Base-by-base conservation (phyloP, 2,888 invertebrate species). In the Stenodera caucasica region DNA sequence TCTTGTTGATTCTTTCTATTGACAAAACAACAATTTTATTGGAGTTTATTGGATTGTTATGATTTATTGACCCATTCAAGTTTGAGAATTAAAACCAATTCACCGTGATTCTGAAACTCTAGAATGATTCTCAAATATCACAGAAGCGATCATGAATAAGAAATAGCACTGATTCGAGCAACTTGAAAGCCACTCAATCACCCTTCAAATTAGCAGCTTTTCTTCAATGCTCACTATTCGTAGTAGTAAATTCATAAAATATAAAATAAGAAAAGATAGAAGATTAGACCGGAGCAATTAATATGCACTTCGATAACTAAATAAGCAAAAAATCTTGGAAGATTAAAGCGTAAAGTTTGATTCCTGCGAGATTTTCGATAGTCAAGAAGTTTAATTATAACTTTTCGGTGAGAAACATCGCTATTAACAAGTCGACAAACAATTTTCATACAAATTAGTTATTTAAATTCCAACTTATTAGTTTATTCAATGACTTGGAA, bases 181-280 rank as follows among this genome's bases (percentile, higher is more conserved):
- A n/a, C n/a, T n/a, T n/a, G n/a, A n/a, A n/a, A n/a, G n/a, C n/a
- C n/a, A n/a, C n/a, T n/a, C n/a, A n/a, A n/a, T n/a, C 18, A 45
- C 21, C 45, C 21, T 45, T 21, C 55, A 61, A 61, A 61, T 61
- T 61, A 61, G 55, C 58, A 33, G 29, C 57, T 51, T 61, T 61
- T 57, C 51, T 33, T 52, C 26, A 53, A 53, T 58, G 54, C 53
- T 62, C 53, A 62, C 52, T 62, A 62, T 62, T 58, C 62, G 58
- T 58, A 58, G 51, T 50, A 49, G 37, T 49, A 37, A 15, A 58
- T 55, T 62, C 62, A 32, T 62, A 55, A 62, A 62, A 62, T 62
- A 61, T 61, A 55, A 58, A 62, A 49, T 33, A 21, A 40, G 29
- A 23, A 55, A 56, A 56, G 52, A 53, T 53, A 37, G 26, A 26